phyloP scores from a whole-genome alignment of 2,113 vertebrate genomes.

The Nothoprocta pentlandii region DNA sequence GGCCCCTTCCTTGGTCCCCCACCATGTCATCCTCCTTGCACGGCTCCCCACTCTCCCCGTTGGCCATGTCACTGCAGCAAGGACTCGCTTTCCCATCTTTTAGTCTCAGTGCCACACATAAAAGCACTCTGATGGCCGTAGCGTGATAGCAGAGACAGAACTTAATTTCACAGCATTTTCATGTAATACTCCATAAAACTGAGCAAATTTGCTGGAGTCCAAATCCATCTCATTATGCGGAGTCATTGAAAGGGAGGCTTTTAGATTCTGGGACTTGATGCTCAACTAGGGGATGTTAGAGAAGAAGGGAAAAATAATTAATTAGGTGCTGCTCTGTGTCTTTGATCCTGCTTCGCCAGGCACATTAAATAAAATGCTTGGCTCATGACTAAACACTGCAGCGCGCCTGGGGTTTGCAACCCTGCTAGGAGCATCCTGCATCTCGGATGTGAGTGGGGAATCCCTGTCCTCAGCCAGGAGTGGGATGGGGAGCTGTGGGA shows the following conservation, averaged over 20 bases:
- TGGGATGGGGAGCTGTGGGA: neutral
- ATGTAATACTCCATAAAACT: conserved; percentile 58
- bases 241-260: conserved; percentile 41
- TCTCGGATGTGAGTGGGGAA: neutral
- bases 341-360: conserved; percentile 54
- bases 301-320: conserved; percentile 62
- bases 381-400: neutral
- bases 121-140: conserved; percentile 43
- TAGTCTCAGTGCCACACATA: conserved; percentile 7
- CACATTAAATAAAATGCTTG: conserved; percentile 39
- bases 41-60: conserved; percentile 16
- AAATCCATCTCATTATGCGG: conserved; percentile 59
- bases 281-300: conserved; percentile 22
- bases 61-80: conserved; percentile 6
- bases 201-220: conserved; percentile 59
- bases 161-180: conserved; percentile 63
- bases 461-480: neutral
- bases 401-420: neutral
- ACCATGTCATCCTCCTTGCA: neutral
- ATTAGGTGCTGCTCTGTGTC: conserved; percentile 64
- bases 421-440: neutral
- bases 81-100: conserved; percentile 19
- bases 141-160: conserved; percentile 57
- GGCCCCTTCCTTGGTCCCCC: neutral
- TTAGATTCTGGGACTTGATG: neutral